These are phyloP conservation scores for Crambe crambe DNA, from an alignment of 37 sponge, comb jelly and placozoan species.

Conservation along the genomic window DNA sequence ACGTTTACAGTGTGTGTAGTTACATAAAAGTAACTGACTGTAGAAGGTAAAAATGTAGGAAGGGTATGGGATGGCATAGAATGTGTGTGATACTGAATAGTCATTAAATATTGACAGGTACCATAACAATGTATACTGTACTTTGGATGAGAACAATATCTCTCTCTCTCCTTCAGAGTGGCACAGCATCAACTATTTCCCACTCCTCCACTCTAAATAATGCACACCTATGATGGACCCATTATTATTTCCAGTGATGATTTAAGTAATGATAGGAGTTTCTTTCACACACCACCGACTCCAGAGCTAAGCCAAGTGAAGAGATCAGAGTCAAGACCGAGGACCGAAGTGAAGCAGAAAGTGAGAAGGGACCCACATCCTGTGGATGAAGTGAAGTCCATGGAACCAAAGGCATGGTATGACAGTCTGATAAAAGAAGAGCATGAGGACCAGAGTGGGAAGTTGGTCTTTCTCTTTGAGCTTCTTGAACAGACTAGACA, in stretches of 20 bases:
- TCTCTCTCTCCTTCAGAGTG: too few species aligned
- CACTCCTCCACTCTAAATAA: not conserved
- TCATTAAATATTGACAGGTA: too few species aligned
- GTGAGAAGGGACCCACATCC: not conserved
- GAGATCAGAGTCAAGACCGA: not conserved
- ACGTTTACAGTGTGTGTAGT: too few species aligned
- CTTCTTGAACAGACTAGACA: slow-evolving; percentile 77
- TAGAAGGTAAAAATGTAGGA: too few species aligned
- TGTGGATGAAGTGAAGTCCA: not conserved
- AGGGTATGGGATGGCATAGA: too few species aligned
- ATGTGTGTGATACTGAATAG: too few species aligned
- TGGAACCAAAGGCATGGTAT: slow-evolving; percentile 64
- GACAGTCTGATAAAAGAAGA: slow-evolving; percentile 60
- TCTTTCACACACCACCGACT: not conserved
- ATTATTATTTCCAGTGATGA: slow-evolving; percentile 26
- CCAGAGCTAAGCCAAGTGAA: not conserved
- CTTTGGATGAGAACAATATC: too few species aligned
- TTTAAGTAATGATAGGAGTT: not conserved
- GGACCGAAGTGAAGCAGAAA: too few species aligned
- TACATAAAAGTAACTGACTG: too few species aligned
- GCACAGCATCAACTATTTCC: not conserved
- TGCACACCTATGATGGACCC: not conserved
- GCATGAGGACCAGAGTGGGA: slow-evolving; percentile 73
- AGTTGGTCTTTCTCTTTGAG: slow-evolving; percentile 81
- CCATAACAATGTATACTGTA: too few species aligned